phyloP scores from a whole-genome alignment of 2,113 vertebrate genomes.

The Aplodontia rufa region DNA sequence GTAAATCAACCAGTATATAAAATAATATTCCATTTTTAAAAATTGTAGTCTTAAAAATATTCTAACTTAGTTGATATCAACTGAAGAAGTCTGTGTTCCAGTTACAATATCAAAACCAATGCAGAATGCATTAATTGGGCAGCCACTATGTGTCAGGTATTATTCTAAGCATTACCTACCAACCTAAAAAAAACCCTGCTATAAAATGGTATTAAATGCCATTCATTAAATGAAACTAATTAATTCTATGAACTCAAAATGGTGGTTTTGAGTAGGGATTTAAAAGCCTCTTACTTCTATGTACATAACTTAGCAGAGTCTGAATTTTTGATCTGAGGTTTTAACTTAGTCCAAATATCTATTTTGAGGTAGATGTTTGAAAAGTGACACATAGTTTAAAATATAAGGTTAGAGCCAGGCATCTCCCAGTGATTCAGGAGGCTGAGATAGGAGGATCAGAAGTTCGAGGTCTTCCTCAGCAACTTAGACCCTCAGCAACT shows the following conservation, averaged over 20 bases:
- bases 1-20: not conserved
- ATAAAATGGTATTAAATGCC: not conserved
- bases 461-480: no score
- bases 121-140: not conserved
- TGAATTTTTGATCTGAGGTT: not conserved
- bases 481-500: no score
- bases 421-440: no score
- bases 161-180: not conserved
- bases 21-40: not conserved
- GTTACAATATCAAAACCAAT: not conserved
- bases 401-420: not conserved
- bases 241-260: not conserved
- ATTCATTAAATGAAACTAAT: not conserved
- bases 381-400: not conserved
- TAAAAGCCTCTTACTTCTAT: constrained; percentile 7
- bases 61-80: not conserved
- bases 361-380: not conserved
- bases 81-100: not conserved
- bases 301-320: not conserved
- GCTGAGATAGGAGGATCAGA: no score
- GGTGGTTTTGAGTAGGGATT: not conserved
- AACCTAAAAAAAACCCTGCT: not conserved
- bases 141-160: not conserved
- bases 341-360: not conserved
- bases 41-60: not conserved